phyloP scores from a whole-genome alignment of 2,113 vertebrate genomes.

The Myocastor coypus region DNA sequence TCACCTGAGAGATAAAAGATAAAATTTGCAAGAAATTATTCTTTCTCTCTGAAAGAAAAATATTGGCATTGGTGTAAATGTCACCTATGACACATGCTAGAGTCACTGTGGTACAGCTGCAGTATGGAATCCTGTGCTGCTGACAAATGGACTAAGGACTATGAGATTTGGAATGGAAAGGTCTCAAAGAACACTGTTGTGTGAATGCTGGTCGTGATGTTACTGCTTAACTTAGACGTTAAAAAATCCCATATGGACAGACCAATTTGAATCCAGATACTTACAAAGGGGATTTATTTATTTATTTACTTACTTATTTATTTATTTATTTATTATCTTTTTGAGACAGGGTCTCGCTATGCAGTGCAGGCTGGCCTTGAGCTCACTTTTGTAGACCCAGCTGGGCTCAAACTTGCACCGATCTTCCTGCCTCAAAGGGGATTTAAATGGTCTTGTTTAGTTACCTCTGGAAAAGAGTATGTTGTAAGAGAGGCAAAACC shows the following conservation, averaged over 20 bases:
- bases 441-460: background rate
- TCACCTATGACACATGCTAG: background rate
- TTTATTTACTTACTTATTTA: too few relatives aligned
- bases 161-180: background rate
- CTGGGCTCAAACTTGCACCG: too few relatives aligned
- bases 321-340: too few relatives aligned
- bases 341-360: too few relatives aligned
- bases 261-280: background rate
- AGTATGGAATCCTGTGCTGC: background rate
- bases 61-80: background rate
- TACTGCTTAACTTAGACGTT: background rate
- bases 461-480: background rate
- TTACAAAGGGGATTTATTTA: background rate
- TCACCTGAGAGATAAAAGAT: slow-evolving; percentile 1
- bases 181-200: background rate
- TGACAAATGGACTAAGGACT: background rate
- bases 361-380: too few relatives aligned
- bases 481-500: background rate
- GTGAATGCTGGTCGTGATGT: background rate
- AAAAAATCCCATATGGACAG: background rate
- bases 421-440: background rate
- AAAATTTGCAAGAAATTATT: slow-evolving; percentile 21
- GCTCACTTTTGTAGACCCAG: too few relatives aligned
- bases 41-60: slow-evolving; percentile 38
- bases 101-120: background rate